phyloP scores from a whole-genome alignment of 2,113 vertebrate genomes.

The Pygoscelis antarcticus region DNA sequence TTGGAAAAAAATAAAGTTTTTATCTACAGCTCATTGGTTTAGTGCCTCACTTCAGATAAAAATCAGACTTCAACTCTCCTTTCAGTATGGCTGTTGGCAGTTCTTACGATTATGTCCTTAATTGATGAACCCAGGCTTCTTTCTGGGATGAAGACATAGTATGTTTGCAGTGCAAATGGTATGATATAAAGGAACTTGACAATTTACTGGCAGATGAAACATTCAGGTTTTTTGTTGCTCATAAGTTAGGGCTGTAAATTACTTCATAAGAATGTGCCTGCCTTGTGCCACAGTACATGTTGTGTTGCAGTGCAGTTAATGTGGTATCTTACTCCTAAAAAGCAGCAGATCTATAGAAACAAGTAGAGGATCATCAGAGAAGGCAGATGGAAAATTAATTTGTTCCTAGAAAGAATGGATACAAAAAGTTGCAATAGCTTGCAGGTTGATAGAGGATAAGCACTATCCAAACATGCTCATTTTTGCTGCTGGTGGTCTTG shows the following conservation, averaged over 20 bases:
- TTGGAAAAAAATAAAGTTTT: constrained; percentile 5
- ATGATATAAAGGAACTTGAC: background rate
- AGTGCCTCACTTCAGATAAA: background rate
- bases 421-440: background rate
- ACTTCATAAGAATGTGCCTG: background rate
- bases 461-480: background rate
- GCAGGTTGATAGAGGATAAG: background rate
- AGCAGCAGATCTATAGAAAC: background rate
- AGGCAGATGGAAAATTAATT: background rate
- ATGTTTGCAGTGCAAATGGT: background rate
- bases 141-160: background rate
- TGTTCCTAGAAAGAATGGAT: background rate
- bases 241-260: background rate
- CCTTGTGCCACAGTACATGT: background rate
- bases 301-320: background rate
- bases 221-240: background rate
- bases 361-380: background rate
- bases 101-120: background rate
- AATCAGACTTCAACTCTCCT: background rate
- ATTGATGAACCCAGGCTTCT: background rate
- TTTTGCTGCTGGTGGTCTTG: background rate
- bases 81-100: background rate
- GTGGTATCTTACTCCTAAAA: background rate
- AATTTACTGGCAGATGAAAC: background rate
- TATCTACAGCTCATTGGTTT: background rate